phyloP scores from a whole-genome alignment of 2,888 invertebrate genomes.

The Choristoneura rosaceana region DNA sequence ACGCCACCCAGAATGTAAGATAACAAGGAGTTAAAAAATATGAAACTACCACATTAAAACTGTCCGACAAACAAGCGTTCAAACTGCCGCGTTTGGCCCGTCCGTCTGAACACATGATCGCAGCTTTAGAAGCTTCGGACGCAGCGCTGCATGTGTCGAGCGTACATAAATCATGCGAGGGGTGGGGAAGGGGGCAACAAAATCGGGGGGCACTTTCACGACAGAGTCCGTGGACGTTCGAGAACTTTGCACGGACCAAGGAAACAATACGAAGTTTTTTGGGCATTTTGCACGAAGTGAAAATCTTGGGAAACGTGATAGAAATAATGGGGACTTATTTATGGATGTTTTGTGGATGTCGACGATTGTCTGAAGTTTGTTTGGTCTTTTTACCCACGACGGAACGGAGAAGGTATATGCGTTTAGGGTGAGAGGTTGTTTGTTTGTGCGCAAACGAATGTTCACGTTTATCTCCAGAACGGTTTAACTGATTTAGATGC shows the following conservation, averaged over 20 bases:
- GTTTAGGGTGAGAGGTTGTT: no score
- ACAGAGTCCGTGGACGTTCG: slow-evolving; percentile 58
- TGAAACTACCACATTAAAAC: no score
- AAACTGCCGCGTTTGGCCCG: slow-evolving; percentile 57
- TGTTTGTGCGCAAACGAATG: no score
- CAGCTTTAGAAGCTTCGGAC: slow-evolving; percentile 73
- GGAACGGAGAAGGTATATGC: no score
- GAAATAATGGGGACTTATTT: slow-evolving; percentile 36
- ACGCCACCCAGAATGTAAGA: no score
- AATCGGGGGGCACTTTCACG: slow-evolving; percentile 74
- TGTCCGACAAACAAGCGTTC: slow-evolving; percentile 47
- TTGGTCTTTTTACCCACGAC: no score
- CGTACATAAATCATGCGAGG: slow-evolving; percentile 76
- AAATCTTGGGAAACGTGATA: slow-evolving; percentile 38
- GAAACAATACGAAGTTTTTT: slow-evolving; percentile 49
- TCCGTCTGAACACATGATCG: slow-evolving; percentile 63
- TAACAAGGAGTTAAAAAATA: no score
- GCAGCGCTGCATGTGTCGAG: slow-evolving; percentile 82
- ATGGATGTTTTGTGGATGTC: slow-evolving; percentile 20
- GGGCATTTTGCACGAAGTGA: slow-evolving; percentile 37
- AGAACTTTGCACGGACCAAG: slow-evolving; percentile 51
- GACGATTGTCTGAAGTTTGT: slow-evolving; percentile 19
- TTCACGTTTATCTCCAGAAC: no score
- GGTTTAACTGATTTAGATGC: no score
- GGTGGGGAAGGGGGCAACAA: slow-evolving; percentile 56